Base-by-base conservation (phyloP, 2,797 vertebrate species). In the Falco naumanni region DNA sequence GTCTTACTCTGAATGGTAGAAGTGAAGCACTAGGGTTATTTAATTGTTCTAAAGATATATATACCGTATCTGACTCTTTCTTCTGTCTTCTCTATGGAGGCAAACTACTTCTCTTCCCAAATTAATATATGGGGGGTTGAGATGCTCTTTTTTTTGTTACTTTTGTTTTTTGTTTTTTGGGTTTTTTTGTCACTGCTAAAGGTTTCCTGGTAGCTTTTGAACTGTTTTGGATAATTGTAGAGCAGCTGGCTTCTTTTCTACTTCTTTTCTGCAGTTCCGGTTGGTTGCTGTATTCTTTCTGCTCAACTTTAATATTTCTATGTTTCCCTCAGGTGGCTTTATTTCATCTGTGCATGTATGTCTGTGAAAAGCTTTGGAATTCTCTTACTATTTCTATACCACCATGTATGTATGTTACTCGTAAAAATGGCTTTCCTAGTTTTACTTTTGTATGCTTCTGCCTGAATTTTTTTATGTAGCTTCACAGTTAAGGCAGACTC, bases 281-380 rank as follows among this genome's bases (percentile, higher is more conserved):
- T 83, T 70, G 68, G 59, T 69, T 95, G 34, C 80, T 88, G 15
- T 93, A 12, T 91, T 91, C 84, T 87, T 91, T 33, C 57, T 93
- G 87, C 89, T 96, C 81, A 89, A 57, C 53, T 63, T 54, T 16
- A 51, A 29, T 89, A 59, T 96, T 88, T 94, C 64, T 83, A 1
- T 90, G 71, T 94, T 85, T 80, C 89, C 89, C 57, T 92, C 68
- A 83, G 87, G 82, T 96, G 84, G 37, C 68, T 96, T 91, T 77
- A 65, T 92, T 95, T 85, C 84, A 82, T 87, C 79, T 94, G 84
- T 94, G 87, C 64, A 51, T 93, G 65, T 82, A 9, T 95, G 70
- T 84, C 78, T 92, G 75, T 90, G 89, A 86, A 96, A 94, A 92
- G 76, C 83, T 84, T 91, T 51, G 91, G 87, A 81, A 91, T 95